A percentile compares a stretch with the other conserved stretches of the same genome.
Conservation (phyloP, 1,140 invertebrate species). For the Augochlora pura region DNA sequence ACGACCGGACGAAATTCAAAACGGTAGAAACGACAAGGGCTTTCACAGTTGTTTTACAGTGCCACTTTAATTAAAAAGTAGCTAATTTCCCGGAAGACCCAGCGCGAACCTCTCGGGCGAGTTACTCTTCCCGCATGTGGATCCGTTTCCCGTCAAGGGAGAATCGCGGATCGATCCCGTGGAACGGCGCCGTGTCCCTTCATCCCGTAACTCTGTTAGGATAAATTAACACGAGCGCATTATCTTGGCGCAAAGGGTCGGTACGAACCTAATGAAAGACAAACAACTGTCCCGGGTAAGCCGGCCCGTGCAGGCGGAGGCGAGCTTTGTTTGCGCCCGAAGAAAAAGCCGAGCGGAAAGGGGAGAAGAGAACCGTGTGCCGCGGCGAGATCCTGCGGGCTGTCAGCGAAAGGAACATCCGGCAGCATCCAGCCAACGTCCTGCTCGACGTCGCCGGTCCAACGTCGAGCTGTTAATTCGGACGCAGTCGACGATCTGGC, state of each 20-base stretch:
- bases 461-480: background rate
- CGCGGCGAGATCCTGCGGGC: slow-evolving; percentile 12
- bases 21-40: no score
- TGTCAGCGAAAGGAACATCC: slow-evolving; percentile 2
- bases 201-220: background rate
- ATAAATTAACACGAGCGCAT: slow-evolving; percentile 37
- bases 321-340: slow-evolving; percentile 34
- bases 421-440: background rate
- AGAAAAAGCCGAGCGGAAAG: background rate
- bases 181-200: background rate
- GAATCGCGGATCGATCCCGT: background rate
- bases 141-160: background rate
- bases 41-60: no score
- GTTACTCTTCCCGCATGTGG: background rate
- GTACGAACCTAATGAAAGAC: slow-evolving; percentile 35
- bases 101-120: no score
- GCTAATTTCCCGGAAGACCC: no score
- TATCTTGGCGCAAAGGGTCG: background rate
- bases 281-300: slow-evolving; percentile 22
- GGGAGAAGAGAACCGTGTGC: background rate
- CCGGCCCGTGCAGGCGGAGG: background rate
- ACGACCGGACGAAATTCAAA: no score
- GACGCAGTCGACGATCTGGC: background rate
- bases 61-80: no score
- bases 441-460: slow-evolving; percentile 2